phyloP scores from a whole-genome alignment of 1,140 invertebrate genomes.

The Hormaphis cornu region DNA sequence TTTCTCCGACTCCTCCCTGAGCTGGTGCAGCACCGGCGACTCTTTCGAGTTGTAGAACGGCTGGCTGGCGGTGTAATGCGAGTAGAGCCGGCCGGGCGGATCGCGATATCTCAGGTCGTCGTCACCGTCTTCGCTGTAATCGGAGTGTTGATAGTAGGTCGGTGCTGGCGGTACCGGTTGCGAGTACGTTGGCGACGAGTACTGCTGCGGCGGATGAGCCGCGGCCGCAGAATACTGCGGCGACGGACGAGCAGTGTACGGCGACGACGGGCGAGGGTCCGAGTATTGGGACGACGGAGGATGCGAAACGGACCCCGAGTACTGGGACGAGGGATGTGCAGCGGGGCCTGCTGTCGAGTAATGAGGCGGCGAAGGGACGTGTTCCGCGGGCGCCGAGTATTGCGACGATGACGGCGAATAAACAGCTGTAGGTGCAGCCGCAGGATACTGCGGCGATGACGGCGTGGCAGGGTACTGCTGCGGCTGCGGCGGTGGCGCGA shows the following conservation, averaged over 20 bases:
- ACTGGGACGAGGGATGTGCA: too few species aligned
- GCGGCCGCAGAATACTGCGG: background rate
- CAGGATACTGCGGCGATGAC: background rate
- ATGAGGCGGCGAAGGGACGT: too few species aligned
- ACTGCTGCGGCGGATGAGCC: background rate
- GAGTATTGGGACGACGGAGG: background rate
- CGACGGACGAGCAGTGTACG: background rate
- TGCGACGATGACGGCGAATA: too few species aligned
- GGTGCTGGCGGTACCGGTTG: background rate
- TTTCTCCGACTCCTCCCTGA: slow-evolving; percentile 9
- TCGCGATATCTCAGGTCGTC: background rate
- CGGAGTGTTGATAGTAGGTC: background rate
- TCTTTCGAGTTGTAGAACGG: slow-evolving; percentile 12
- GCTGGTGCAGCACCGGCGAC: background rate
- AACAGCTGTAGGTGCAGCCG: too few species aligned
- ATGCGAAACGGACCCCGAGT: too few species aligned
- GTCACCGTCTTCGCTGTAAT: background rate
- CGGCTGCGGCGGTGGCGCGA: background rate
- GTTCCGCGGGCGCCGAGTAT: too few species aligned
- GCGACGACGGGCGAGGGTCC: background rate
- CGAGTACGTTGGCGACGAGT: background rate
- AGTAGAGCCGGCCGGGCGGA: background rate
- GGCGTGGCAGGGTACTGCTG: background rate
- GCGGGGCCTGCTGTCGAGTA: too few species aligned
- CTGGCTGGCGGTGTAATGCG: background rate